Evolutionary conservation across 2,888 invertebrate species (phyloP).

Genomic region (Phlogophora meticulosa): DNA sequence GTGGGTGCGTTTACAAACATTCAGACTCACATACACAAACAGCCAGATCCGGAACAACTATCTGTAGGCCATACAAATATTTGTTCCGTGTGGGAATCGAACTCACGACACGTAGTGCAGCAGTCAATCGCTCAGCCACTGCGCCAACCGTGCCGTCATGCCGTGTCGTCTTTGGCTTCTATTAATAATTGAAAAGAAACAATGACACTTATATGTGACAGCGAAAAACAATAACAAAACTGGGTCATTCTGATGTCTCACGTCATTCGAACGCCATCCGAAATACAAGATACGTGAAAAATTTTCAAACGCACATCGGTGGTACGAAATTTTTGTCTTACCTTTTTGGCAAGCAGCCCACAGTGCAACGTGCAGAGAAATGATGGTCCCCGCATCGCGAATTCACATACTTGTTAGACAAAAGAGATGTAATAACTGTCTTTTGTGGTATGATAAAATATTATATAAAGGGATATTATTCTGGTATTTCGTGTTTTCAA

Average conservation of each 20-base stretch:
- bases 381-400: slow-evolving; percentile 44
- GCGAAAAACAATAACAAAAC: slow-evolving; percentile 25
- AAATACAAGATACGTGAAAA: slow-evolving; percentile 44
- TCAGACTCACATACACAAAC: too few relatives aligned
- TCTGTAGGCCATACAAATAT: too few relatives aligned
- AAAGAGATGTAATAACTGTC: slow-evolving; percentile 59
- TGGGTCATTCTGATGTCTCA: slow-evolving; percentile 8
- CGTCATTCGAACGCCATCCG: slow-evolving; percentile 33
- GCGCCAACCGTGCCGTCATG: too few relatives aligned
- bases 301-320: slow-evolving; percentile 52
- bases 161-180: too few relatives aligned
- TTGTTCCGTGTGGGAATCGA: too few relatives aligned
- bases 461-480: slow-evolving; percentile 36
- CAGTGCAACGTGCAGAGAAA: slow-evolving; percentile 61
- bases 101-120: too few relatives aligned
- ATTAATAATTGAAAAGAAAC: too few relatives aligned
- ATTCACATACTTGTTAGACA: slow-evolving; percentile 54
- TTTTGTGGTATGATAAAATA: slow-evolving; percentile 50
- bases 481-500: slow-evolving; percentile 45
- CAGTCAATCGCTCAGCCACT: too few relatives aligned
- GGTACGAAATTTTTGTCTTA: slow-evolving; percentile 54
- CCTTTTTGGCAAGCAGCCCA: slow-evolving; percentile 65
- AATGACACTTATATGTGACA: background rate
- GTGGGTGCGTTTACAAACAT: too few relatives aligned
- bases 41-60: too few relatives aligned